Evolutionary conservation across 1,140 invertebrate species (phyloP).

Genomic region (Platorchestia sp.): DNA sequence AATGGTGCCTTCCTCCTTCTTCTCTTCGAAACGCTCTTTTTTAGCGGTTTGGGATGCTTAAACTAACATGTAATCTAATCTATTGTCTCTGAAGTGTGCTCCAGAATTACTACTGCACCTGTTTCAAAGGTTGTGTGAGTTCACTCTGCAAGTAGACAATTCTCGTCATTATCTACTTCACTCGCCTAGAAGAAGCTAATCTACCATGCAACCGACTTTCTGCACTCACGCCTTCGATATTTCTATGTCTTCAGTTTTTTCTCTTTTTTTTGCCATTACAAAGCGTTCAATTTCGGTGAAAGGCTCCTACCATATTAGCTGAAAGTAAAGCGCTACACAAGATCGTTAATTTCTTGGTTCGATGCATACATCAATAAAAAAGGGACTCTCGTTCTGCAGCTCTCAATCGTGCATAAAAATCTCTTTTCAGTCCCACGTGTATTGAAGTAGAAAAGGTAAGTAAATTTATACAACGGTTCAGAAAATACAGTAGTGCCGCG

Average conservation of each 20-base stretch:
- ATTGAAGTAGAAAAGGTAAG: not conserved
- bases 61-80: not conserved
- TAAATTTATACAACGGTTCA: not conserved
- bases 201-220: not conserved
- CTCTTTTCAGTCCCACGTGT: not conserved
- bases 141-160: not conserved
- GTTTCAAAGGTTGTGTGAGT: not conserved
- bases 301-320: not conserved
- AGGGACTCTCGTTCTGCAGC: not conserved
- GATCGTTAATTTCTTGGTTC: not conserved
- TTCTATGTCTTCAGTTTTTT: not conserved
- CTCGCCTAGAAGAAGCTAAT: not conserved
- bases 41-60: not conserved
- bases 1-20: not conserved
- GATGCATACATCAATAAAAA: not conserved
- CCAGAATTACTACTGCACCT: no score
- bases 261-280: not conserved
- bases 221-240: no score
- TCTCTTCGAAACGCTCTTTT: not conserved
- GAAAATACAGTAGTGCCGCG: not conserved
- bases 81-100: not conserved
- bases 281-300: not conserved
- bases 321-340: not conserved
- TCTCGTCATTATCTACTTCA: not conserved
- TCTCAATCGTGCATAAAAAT: not conserved